Conservation (phyloP, 2,797 vertebrate genomes). For the Bucorvus abyssinicus region DNA sequence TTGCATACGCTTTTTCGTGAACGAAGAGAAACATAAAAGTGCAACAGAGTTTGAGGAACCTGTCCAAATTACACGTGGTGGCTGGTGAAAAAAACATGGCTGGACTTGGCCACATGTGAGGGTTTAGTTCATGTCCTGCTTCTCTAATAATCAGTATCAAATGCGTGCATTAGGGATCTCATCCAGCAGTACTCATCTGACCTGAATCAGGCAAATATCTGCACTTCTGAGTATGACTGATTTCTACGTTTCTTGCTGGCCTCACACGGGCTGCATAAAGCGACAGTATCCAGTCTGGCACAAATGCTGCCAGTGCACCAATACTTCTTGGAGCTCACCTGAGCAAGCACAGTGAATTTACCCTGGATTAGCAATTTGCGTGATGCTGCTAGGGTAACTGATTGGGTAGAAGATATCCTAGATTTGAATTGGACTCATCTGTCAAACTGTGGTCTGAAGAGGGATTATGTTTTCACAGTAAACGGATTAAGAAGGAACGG, state of each 20-base stretch:
- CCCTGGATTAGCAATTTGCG: not conserved
- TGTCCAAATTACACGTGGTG: not conserved
- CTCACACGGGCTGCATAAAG: not conserved
- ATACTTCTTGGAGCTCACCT: not conserved
- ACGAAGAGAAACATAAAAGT: not conserved
- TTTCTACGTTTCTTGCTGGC: not conserved
- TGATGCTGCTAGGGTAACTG: not conserved
- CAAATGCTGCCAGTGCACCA: not conserved
- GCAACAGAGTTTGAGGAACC: not conserved
- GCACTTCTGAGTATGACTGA: rapidly evolving
- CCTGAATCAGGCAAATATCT: not conserved
- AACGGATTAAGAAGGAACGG: not conserved
- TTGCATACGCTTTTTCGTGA: not conserved
- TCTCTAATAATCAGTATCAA: not conserved
- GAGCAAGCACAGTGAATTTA: not conserved
- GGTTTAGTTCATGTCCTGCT: not conserved
- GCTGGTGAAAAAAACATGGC: not conserved
- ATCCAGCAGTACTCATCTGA: not conserved
- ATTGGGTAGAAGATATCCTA: not conserved
- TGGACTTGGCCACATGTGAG: not conserved
- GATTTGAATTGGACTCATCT: not conserved
- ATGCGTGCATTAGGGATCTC: not conserved
- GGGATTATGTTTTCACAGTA: not conserved
- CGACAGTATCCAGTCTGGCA: not conserved
- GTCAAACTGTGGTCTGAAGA: not conserved